Evolutionary conservation across 2,888 invertebrate species (phyloP), one percentile per base, ranked within the genome.

Genomic region (Ochropleura plecta): DNA sequence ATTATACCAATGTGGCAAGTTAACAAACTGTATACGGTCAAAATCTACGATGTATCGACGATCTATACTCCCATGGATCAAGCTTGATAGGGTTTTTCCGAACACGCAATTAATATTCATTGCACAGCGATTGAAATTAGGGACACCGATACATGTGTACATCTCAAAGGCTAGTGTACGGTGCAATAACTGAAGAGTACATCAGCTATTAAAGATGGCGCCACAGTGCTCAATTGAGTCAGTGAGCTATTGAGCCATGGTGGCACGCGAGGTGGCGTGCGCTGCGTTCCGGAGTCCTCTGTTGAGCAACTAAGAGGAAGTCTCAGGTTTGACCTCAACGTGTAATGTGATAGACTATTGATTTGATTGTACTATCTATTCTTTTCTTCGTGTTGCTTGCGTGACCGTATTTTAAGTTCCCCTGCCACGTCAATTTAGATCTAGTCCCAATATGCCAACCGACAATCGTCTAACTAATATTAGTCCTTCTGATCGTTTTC

Each of bases 231-330:
- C 48, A 68, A 81, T 73, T 48, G 69, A 83, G 60, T 18, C 30
- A 49, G 60, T 57, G 51, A 68, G 44, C 62, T 57, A 75, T 70
- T 70, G 67, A 57, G 70, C 18, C 72, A 69, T 79, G 71, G 64
- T n/a, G 30, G 64, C 87, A 87, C 86, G 89, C 89, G 73, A 91
- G 49, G 51, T 85, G 79, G 89, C 89, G 87, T 90, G 90, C 73
- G 66, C n/a, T 48, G 53, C 74, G 84, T 87, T 89, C 90, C 88
- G 86, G 76, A 66, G 48, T 68, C n/a, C 16, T 66, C 42, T 49
- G 42, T 90, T 91, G 84, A 76, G 88, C 81, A 91, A 91, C 78
- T n/a, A 67, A 70, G 72, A 89, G 89, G 89, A 90, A 88, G 82
- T 79, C 20, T 69, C 60, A 70, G 70, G 72, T 48, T 68, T 42